Percentiles rank a stretch among this genome's conserved stretches.
Conservation (phyloP, 1,140 invertebrate species). For the Cotesia glomerata region DNA sequence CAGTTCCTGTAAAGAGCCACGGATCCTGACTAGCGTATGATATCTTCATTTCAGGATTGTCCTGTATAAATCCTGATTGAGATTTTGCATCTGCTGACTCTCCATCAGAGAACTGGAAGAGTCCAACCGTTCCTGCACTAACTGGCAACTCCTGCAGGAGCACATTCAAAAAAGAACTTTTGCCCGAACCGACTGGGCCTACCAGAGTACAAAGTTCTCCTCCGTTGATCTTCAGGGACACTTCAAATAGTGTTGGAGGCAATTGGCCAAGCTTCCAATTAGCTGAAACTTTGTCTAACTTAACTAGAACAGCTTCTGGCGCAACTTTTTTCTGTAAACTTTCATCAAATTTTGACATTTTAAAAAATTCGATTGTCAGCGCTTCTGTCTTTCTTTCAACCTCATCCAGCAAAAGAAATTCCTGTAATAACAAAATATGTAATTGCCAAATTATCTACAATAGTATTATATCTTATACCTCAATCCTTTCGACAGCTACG, state of each 20-base stretch:
- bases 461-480: conserved; percentile 38
- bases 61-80: conserved; percentile 34
- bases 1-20: conserved; percentile 76
- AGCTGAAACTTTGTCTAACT: conserved; percentile 45
- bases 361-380: neutral
- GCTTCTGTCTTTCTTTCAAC: conserved; percentile 45
- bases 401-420: conserved; percentile 70
- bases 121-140: conserved; percentile 66
- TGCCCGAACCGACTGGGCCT: conserved; percentile 80
- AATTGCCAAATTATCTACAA: neutral
- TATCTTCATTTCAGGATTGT: conserved; percentile 64
- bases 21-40: conserved; percentile 80
- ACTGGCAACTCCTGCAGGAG: conserved; percentile 75
- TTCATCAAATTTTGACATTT: neutral
- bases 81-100: neutral
- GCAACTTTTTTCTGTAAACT: neutral
- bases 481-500: conserved; percentile 70
- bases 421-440: conserved; percentile 56
- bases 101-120: conserved; percentile 57
- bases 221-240: conserved; percentile 69
- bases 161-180: conserved; percentile 77
- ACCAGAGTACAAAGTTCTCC: conserved; percentile 78
- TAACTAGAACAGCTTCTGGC: neutral
- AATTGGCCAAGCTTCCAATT: conserved; percentile 54
- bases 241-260: conserved; percentile 65